phyloP scores from a whole-genome alignment of 2,888 invertebrate genomes.

The Argynnis bischoffii region DNA sequence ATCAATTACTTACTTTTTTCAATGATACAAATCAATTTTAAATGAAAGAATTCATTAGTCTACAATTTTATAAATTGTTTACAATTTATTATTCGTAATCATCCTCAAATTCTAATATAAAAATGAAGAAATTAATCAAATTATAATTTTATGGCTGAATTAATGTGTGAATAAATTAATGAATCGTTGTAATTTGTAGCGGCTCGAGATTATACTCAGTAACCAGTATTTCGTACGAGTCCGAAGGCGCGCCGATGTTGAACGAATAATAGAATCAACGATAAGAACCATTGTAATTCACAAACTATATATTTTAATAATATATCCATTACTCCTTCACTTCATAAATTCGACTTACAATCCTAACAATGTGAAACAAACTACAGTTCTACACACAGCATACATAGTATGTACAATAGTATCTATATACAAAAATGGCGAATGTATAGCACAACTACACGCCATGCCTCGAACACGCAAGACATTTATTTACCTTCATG shows the following conservation, averaged over 20 bases:
- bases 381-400: conserved; percentile 75
- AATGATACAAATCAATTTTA: not conserved
- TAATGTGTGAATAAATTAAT: not conserved
- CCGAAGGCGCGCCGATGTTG: not conserved
- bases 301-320: conserved; percentile 18
- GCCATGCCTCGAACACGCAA: conserved; percentile 28
- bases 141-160: conserved; percentile 1
- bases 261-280: not conserved
- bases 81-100: not conserved
- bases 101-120: not conserved
- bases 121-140: conserved; percentile 1
- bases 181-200: not conserved
- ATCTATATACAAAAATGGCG: conserved; percentile 71
- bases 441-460: conserved; percentile 51
- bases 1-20: too few relatives aligned
- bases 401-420: conserved; percentile 79
- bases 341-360: conserved; percentile 53
- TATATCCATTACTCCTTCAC: conserved; percentile 23
- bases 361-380: conserved; percentile 69
- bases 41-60: conserved; percentile 2
- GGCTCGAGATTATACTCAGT: not conserved
- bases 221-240: not conserved
- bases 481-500: conserved; percentile 10
- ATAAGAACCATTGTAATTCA: not conserved
- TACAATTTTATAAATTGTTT: not conserved